These are phyloP conservation scores for Sarcophaga peregrina DNA, from an alignment of 1,140 invertebrate genomes.

Conservation along the genomic window DNA sequence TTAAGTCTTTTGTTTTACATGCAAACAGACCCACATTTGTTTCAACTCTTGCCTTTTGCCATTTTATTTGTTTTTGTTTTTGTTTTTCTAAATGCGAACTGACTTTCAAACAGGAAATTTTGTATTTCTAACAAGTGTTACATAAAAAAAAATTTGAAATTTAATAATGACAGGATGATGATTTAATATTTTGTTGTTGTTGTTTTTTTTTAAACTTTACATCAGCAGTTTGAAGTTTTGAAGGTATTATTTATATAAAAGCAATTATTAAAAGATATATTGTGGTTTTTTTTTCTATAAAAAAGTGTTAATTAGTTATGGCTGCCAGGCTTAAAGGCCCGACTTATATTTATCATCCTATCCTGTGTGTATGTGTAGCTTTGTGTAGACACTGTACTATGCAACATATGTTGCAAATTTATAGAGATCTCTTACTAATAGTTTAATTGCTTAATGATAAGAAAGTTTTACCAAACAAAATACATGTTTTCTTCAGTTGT, in stretches of 20 bases:
- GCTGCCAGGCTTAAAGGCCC: no score
- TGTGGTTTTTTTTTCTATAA: no score
- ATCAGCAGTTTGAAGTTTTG: no score
- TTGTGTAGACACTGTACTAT: no score
- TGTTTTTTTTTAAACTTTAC: background rate
- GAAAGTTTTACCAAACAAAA: background rate
- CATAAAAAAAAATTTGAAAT: slow-evolving; percentile 4
- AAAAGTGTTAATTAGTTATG: no score
- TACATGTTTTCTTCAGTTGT: background rate
- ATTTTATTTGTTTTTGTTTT: no score
- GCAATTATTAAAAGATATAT: no score
- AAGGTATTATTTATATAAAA: no score
- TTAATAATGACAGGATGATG: slow-evolving; percentile 17
- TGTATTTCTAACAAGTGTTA: background rate
- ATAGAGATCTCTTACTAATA: background rate
- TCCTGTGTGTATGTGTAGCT: no score
- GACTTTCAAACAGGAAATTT: slow-evolving; percentile 25
- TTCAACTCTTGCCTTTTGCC: no score
- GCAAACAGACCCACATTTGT: background rate
- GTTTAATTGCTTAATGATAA: slow-evolving; percentile 4
- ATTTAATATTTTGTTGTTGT: background rate
- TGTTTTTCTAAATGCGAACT: background rate
- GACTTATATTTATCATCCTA: no score
- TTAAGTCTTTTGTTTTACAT: slow-evolving; percentile 60
- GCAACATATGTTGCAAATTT: no score